Evolutionary conservation across 2,888 invertebrate species (phyloP), one percentile per base, ranked within the genome.

Genomic region (Pilophorus perplexus): DNA sequence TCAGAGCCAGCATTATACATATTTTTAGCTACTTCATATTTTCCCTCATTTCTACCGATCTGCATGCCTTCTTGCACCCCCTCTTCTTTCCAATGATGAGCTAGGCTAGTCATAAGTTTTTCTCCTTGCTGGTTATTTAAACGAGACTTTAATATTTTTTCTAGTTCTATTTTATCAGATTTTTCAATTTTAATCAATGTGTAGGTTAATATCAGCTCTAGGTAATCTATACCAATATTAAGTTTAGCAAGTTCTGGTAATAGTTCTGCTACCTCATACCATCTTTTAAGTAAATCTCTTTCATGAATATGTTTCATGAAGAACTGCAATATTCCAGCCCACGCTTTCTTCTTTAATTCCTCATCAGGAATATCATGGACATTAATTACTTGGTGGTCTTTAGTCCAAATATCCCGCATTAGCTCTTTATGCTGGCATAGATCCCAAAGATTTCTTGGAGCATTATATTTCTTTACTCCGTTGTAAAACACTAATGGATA

Each of bases 191-290:
- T 33, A 33, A 33, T 33, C 33, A 33, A 33, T 33, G 33, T 33
- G 12, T 33, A 33, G 33, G 33, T 33, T 33, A 33, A 12, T 8
- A 42, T 42, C 14, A 42, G 42, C 42, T 42, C 42, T 42, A 42
- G 42, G 14, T 42, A 42, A 42, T 42, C 42, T 10, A 42, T 42
- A 42, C 42, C 42, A n/a, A 42, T 42, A 42, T 42, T 16, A 5
- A 42, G 14, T 42, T 14, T 5, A 6, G 42, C 42, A 42, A 10
- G 5, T 16, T 42, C 8, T 10, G 42, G 42, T n/a, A 42, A 42
- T 42, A 42, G 42, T 10, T 42, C 42, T 10, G 42, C 42, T 42
- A 42, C 14, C n/a, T 42, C 42, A 42, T 42, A 42, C 42, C 42
- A 42, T 42, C 16, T 42, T 42, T 42, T 42, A 16, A 42, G 42